Conservation (phyloP, 2,797 vertebrate species). For the Moxostoma hubbsi region DNA sequence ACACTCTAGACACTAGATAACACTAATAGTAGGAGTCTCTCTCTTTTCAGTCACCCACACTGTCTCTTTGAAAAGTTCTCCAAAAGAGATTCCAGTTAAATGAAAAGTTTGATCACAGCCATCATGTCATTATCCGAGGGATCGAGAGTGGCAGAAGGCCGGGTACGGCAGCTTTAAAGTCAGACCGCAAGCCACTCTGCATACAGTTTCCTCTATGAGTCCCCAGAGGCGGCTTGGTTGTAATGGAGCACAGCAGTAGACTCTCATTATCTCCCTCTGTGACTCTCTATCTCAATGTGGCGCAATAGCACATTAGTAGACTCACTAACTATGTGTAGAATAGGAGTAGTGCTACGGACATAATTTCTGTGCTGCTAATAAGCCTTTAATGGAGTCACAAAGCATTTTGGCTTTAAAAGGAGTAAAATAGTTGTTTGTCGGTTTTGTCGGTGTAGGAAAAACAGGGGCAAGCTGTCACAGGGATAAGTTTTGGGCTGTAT, state of each 20-base stretch:
- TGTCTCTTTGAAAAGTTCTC: conserved; percentile 33
- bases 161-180: conserved; percentile 35
- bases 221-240: conserved; percentile 40
- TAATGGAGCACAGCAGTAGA: conserved; percentile 48
- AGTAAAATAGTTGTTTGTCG: neutral
- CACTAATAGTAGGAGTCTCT: conserved; percentile 16
- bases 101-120: conserved; percentile 47
- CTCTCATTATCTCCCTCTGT: conserved; percentile 41
- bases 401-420: conserved; percentile 13
- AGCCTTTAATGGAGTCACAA: conserved; percentile 38
- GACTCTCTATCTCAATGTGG: conserved; percentile 39
- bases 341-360: conserved; percentile 16
- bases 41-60: conserved; percentile 16
- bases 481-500: no score
- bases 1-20: conserved; percentile 5
- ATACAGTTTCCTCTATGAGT: conserved; percentile 18
- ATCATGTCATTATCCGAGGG: conserved; percentile 29
- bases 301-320: conserved; percentile 44
- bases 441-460: neutral
- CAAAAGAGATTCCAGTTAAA: conserved; percentile 29
- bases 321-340: conserved; percentile 42
- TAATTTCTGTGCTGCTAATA: conserved; percentile 33
- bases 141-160: conserved; percentile 30
- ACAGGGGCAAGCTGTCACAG: no score
- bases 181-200: conserved; percentile 24